Evolutionary conservation across 2,113 vertebrate genomes (phyloP), one percentile per base, ranked within the genome.

Genomic region (Notothenia rossii): DNA sequence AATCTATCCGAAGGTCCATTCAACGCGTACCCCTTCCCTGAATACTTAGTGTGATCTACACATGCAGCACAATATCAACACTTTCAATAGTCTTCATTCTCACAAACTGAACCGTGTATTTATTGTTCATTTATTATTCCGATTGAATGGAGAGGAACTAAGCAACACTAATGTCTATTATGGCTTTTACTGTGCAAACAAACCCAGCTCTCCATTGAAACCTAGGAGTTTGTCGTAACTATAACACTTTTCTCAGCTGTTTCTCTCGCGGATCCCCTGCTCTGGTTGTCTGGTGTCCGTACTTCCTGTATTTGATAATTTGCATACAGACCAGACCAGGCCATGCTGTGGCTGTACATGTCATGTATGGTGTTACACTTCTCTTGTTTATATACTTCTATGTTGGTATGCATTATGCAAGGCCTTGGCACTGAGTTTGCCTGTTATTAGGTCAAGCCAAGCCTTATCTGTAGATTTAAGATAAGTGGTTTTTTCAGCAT

Each of bases 381-480:
- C 25, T 63, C 50, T 13, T 33, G 10, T 84, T 56, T 77, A 29
- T 49, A 62, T 61, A 4, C 3, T 46, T 72, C 43, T 56, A 17
- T 78, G 59, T 81, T 49, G 45, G 60, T 20, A 75, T 51, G n/a
- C 5, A 36, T 87, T 86, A 81, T 56, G 78, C 81, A 77, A 88
- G 72, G 71, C 65, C 60, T 53, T 85, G 74, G 68, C 75, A 58
- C 5, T 33, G 67, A 70, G 49, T 53, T 71, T 66, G 51, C 20
- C 36, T 78, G 43, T 82, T 79, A 81, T 75, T 84, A 48, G 83
- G 71, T 85, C 84, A 86, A 90, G 60, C 78, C 10, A 20, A 58
- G 55, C 40, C 82, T 87, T 80, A 83, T 84, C 79, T 81, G 67
- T 85, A 77, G 81, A 82, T 82, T 84, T 84, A 80, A 79, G 84